Evolutionary conservation across 2,113 vertebrate genomes (phyloP).

Genomic region (Pleuronectes platessa): DNA sequence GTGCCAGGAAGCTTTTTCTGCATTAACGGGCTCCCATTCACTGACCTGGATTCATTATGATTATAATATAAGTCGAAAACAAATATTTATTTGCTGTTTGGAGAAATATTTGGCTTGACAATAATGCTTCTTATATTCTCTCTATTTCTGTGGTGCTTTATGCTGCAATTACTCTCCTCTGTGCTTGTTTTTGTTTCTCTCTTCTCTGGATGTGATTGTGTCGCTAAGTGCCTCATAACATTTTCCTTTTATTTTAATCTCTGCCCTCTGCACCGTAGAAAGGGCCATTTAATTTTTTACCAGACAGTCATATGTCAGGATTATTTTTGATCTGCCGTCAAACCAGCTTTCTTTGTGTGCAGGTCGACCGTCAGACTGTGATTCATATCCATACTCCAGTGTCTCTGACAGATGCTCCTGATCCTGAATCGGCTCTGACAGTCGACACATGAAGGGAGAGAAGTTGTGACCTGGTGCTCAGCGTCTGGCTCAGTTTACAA

Average conservation of each 20-base stretch:
- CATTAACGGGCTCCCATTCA: not conserved
- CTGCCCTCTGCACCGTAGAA: conserved; percentile 1
- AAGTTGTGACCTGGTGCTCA: not conserved
- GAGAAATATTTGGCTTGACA: conserved; percentile 6
- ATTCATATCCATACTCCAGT: conserved; percentile 9
- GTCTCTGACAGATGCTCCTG: conserved; percentile 27
- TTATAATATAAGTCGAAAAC: conserved; percentile 12
- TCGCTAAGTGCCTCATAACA: conserved; percentile 16
- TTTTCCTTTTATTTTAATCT: conserved; percentile 25
- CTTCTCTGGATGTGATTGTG: conserved; percentile 9
- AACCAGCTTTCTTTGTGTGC: not conserved
- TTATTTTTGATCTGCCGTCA: conserved; percentile 3
- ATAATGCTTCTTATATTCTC: not conserved
- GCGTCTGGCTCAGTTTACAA: conserved; percentile 11
- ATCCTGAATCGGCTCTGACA: conserved; percentile 39
- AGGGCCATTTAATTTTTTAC: not conserved
- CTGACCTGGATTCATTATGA: conserved; percentile 5
- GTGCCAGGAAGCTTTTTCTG: not conserved
- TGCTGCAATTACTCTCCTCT: conserved; percentile 32
- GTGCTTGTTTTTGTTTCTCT: conserved; percentile 33
- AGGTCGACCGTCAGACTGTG: conserved; percentile 7
- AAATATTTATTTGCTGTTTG: conserved; percentile 17
- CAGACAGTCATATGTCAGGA: not conserved
- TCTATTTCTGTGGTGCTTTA: conserved; percentile 27
- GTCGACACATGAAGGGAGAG: conserved; percentile 2